Conservation (phyloP, 2,888 invertebrate genomes). For the Drosophila anomalata region DNA sequence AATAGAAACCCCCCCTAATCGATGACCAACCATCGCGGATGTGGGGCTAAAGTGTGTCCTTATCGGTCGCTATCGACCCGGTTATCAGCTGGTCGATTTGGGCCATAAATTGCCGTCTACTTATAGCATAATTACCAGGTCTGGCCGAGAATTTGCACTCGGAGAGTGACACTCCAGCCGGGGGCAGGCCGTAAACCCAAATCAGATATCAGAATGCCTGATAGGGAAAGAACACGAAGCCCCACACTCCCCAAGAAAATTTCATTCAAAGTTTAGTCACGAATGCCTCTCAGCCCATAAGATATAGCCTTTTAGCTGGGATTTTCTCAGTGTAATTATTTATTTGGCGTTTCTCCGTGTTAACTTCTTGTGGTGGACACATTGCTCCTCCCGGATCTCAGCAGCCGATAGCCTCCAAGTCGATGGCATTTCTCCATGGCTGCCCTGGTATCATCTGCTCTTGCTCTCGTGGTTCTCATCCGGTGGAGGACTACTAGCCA, state of each 20-base stretch:
- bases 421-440: no score
- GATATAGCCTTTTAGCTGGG: no score
- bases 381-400: no score
- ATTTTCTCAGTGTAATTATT: not conserved
- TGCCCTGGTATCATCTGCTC: no score
- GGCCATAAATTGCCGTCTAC: conserved; percentile 25
- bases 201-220: conserved; percentile 10
- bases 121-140: conserved; percentile 24
- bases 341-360: not conserved
- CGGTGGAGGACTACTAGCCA: no score
- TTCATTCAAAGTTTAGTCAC: not conserved
- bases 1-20: not conserved
- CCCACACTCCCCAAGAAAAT: not conserved
- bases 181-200: conserved; percentile 12
- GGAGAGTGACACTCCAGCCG: not conserved
- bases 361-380: no score
- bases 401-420: no score
- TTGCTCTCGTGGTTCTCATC: no score
- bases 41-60: not conserved
- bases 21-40: not conserved
- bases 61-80: conserved; percentile 11
- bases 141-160: conserved; percentile 18
- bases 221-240: not conserved
- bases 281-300: not conserved
- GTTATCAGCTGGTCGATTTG: conserved; percentile 15